These are phyloP conservation scores for Atta cephalotes DNA, from an alignment of 1,140 invertebrate genomes.

Conservation along the genomic window DNA sequence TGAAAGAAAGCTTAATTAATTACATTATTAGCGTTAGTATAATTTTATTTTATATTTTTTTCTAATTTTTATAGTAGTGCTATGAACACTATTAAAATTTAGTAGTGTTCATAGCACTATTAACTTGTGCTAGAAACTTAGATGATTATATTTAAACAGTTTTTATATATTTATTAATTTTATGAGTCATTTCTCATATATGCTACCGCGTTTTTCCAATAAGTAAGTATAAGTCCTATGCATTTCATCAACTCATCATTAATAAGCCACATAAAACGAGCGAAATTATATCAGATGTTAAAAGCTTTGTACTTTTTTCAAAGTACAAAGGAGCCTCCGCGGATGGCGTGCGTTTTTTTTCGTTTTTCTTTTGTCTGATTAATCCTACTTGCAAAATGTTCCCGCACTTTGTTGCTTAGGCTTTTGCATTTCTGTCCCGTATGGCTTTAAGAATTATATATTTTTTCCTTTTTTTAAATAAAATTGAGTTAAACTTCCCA, in stretches of 20 bases:
- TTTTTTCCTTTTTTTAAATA: conserved; percentile 15
- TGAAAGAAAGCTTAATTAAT: no score
- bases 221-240: not conserved
- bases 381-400: conserved; percentile 52
- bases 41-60: no score
- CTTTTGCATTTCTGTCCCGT: conserved; percentile 17
- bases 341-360: not conserved
- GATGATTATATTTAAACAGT: not conserved
- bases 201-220: not conserved
- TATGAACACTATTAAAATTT: no score
- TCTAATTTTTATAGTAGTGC: no score
- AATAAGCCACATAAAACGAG: conserved; percentile 34
- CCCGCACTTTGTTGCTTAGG: conserved; percentile 34
- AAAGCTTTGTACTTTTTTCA: conserved; percentile 37
- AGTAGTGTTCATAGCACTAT: no score
- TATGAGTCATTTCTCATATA: not conserved
- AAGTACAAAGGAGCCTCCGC: conserved; percentile 33
- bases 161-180: conserved; percentile 1
- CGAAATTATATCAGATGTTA: conserved; percentile 38
- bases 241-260: conserved; percentile 40
- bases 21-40: no score
- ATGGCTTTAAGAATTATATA: conserved; percentile 2
- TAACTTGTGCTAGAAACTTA: not conserved
- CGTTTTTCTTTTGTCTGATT: conserved; percentile 44
- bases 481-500: conserved; percentile 39